These are phyloP conservation scores for Coracopsis vasa DNA, from an alignment of 2,113 vertebrate species.

Conservation along the genomic window DNA sequence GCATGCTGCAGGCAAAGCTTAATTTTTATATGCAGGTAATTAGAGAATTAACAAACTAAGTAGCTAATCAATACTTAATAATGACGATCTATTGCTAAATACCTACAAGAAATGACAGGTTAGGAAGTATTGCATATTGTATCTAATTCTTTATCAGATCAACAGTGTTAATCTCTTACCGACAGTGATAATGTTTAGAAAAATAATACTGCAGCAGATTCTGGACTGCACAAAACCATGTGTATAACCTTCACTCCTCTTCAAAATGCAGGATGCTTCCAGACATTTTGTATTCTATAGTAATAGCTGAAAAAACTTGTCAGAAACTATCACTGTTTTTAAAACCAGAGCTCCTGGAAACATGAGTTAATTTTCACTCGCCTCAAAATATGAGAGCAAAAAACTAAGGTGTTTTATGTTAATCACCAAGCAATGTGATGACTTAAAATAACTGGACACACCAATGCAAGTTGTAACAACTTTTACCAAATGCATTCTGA, in stretches of 20 bases:
- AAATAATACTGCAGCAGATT: background rate
- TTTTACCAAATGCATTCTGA: background rate
- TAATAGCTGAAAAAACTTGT: background rate
- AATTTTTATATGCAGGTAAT: background rate
- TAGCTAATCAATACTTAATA: background rate
- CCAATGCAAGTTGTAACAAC: background rate
- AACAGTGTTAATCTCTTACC: background rate
- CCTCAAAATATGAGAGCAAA: background rate
- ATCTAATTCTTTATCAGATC: background rate
- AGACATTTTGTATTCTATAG: background rate
- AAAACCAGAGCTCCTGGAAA: background rate
- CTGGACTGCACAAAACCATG: fast-evolving
- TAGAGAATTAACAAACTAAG: background rate
- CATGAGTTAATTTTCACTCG: background rate
- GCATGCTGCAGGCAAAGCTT: background rate
- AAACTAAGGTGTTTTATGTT: background rate
- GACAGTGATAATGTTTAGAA: background rate
- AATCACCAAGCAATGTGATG: fast-evolving
- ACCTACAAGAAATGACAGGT: background rate
- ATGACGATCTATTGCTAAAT: background rate
- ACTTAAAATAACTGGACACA: background rate
- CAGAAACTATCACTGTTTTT: background rate
- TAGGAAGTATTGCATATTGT: background rate
- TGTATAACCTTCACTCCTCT: background rate
- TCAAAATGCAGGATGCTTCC: background rate